phyloP scores from a whole-genome alignment of 2,113 vertebrate genomes.

The Catharus bicknelli region DNA sequence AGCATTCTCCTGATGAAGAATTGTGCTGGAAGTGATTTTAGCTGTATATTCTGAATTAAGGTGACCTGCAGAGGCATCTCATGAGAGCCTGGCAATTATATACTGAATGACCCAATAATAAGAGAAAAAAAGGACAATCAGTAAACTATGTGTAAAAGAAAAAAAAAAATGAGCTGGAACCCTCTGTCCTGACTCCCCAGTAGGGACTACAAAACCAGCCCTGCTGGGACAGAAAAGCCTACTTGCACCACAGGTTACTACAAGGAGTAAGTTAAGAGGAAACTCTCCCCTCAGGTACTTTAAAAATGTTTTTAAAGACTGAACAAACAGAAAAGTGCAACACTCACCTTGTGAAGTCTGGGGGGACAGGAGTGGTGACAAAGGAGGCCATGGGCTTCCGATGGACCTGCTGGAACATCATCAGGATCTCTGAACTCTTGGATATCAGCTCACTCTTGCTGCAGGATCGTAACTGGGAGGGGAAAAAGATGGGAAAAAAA shows the following conservation, averaged over 20 bases:
- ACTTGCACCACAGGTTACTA: background rate
- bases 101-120: slow-evolving; percentile 30
- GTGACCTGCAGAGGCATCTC: slow-evolving; percentile 51
- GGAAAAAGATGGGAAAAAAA: background rate
- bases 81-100: slow-evolving; percentile 45
- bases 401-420: slow-evolving; percentile 99
- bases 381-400: slow-evolving; percentile 98
- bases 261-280: background rate
- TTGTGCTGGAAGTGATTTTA: background rate
- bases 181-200: background rate
- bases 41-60: slow-evolving; percentile 29
- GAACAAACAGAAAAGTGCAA: background rate
- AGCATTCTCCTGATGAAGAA: background rate
- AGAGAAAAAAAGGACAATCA: slow-evolving; percentile 41
- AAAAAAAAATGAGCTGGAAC: background rate
- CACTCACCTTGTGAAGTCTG: slow-evolving; percentile 93
- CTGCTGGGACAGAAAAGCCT: background rate
- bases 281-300: background rate
- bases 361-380: slow-evolving; percentile 96
- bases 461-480: slow-evolving; percentile 88
- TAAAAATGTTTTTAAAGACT: background rate
- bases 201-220: background rate
- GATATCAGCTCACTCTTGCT: slow-evolving; percentile 97
- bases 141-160: slow-evolving; percentile 13
- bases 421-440: slow-evolving; percentile 96